A percentile compares a stretch with the other conserved stretches of the same genome.
These are phyloP conservation scores for Heterodera carotae DNA, from an alignment of 1,140 invertebrate species.

Conservation along the genomic window DNA sequence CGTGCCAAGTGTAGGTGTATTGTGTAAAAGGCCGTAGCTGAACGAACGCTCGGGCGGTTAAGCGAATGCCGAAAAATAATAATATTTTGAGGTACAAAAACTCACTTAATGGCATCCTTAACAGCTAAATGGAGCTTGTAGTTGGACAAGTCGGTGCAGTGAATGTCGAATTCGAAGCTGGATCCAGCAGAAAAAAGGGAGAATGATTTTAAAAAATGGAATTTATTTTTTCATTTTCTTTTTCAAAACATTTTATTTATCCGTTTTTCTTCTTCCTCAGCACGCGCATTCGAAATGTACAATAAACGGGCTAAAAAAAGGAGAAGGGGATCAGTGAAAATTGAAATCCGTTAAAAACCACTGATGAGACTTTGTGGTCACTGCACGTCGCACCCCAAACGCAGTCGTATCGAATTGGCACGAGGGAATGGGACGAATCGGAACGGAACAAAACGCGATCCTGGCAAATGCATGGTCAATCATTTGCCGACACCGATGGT, in stretches of 20 bases:
- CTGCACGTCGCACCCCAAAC: conserved; percentile 45
- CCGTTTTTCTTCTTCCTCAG: conserved; percentile 15
- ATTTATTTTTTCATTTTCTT: too few relatives aligned
- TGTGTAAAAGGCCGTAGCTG: conserved; percentile 57
- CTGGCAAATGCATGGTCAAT: conserved; percentile 8
- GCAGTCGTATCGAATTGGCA: conserved; percentile 47
- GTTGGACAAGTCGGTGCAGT: conserved; percentile 50
- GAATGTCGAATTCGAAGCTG: conserved; percentile 61
- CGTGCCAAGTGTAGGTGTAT: conserved; percentile 49
- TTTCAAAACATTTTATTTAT: too few relatives aligned
- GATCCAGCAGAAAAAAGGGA: conserved; percentile 38
- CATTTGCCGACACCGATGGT: neutral
- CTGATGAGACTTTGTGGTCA: conserved; percentile 36
- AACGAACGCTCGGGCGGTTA: too few relatives aligned
- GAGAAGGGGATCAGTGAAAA: neutral
- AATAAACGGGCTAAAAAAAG: conserved; percentile 20
- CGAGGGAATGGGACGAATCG: conserved; percentile 21
- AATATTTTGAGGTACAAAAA: too few relatives aligned
- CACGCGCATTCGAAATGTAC: conserved; percentile 27
- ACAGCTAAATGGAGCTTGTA: conserved; percentile 54
- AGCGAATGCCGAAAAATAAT: too few relatives aligned
- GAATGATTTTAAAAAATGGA: too few relatives aligned
- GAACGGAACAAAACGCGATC: conserved; percentile 45
- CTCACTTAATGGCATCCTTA: conserved; percentile 49
- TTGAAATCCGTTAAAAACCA: neutral